Evolutionary conservation across 2,888 invertebrate species (phyloP), one percentile per base, ranked within the genome.

Genomic region (Cheilosia impressa): DNA sequence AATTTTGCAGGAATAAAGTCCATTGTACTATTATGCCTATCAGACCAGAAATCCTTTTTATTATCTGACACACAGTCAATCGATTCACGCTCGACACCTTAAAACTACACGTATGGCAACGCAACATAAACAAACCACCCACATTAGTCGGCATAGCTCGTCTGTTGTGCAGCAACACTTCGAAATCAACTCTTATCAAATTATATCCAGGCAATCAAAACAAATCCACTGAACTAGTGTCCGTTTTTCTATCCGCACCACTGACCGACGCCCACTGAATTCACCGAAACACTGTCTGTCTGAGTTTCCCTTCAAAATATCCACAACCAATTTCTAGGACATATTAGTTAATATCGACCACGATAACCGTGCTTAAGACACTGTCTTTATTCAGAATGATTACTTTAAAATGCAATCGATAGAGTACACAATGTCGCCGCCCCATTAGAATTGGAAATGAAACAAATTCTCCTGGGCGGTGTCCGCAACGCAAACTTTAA

Each of bases 101-200:
- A 69, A 34, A 9, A 69, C 22, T 17, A 72, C 31, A 27, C 4
- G 43, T 31, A 62, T 58, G 19, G 4, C 34, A 62, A 22, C 7
- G 6, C 4, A 53, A 62, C 13, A 57, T 52, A 63, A 84, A 83
- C 79, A 84, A 79, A 63, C 24, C 66, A 84, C 84, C 65, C 60
- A 84, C 84, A 80, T 80, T 84, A 41, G 62, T 34, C 19, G 84
- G 84, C 84, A 80, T 84, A 34, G 55, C 34, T 80, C 50, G 43
- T 72, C 34, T 24, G n/a, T 7, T 22, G n/a, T 7, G 7, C 31
- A 50, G 27, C 17, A 45, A 31, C 27, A 52, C 55, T 27, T 31
- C 47, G 10, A 24, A 17, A 45, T 13, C 24, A 45, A 22, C 17
- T 38, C 24, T 34, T 24, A 63, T 53, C 2, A 19, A 53, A 34